A percentile compares a stretch with the other conserved stretches of the same genome.
Conservation (phyloP, 2,888 invertebrate species). For the Trissolcus brochymenae region DNA sequence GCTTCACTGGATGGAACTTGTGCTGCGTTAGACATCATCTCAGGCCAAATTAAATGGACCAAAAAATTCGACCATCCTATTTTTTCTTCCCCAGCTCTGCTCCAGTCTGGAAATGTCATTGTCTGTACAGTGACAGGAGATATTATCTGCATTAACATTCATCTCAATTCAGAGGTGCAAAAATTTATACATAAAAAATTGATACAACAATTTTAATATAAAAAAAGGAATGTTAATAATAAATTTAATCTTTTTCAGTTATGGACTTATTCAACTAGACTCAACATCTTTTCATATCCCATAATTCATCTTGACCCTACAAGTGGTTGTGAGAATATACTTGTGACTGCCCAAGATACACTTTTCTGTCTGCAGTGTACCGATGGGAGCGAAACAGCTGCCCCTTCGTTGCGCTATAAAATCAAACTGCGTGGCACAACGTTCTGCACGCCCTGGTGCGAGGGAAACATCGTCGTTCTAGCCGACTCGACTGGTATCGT, state of each 20-base stretch:
- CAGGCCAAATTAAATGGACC: constrained; percentile 80
- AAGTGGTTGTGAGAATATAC: constrained; percentile 33
- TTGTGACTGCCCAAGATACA: constrained; percentile 48
- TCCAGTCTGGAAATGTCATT: constrained; percentile 78
- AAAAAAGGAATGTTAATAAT: not conserved
- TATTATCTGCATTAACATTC: constrained; percentile 62
- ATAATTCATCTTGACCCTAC: constrained; percentile 72
- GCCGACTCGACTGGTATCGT: constrained; percentile 82
- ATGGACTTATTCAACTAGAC: constrained; percentile 80
- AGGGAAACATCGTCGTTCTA: constrained; percentile 77
- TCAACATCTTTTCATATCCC: constrained; percentile 86
- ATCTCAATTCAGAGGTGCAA: constrained; percentile 60
- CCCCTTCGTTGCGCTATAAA: constrained; percentile 78
- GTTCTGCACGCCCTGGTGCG: constrained; percentile 82
- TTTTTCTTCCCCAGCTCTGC: constrained; percentile 81
- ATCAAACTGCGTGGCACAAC: constrained; percentile 79
- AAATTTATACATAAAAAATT: constrained; percentile 7
- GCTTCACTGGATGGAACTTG: constrained; percentile 81
- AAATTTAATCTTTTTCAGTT: constrained; percentile 77
- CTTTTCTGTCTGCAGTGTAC: constrained; percentile 80
- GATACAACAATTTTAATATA: no score
- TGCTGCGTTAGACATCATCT: constrained; percentile 77
- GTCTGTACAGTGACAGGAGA: constrained; percentile 74
- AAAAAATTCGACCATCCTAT: constrained; percentile 80
- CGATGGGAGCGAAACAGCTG: constrained; percentile 55